Base-by-base conservation (phyloP, 2,113 vertebrate genomes). In the Speoplatyrhinus poulsoni region DNA sequence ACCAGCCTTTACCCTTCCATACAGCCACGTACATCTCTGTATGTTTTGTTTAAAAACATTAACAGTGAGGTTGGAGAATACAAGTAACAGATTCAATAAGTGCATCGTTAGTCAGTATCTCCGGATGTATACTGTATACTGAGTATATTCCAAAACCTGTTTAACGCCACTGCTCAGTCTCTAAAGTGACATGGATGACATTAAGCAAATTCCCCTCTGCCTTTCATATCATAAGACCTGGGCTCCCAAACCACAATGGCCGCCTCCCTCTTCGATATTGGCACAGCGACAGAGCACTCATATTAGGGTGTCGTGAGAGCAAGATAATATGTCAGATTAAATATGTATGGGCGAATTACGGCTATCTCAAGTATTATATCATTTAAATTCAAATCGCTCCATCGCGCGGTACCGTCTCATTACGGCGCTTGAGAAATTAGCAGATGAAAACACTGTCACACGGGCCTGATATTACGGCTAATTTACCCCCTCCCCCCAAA, bases 281-380 rank as follows among this genome's bases (percentile, higher is more conserved):
- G 73, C 62, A 61, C 79, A 60, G 75, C 61, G 63, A 79, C 83
- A 83, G 62, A 80, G 73, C 88, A 83, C 85, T 89, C 88, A 83
- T 74, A 85, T 89, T 86, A 87, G 86, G 82, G 72, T 62, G 75
- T 77, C 60, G 76, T 67, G 72, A 77, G 72, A 83, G 87, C 87
- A 53, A 86, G 91, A 91, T 93, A 90, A 92, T 91, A 77, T 81
- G 85, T 90, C 84, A 91, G 87, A 93, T 93, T 93, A 92, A 93
- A 93, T 93, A 92, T 93, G 90, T 91, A 93, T 92, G 86, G 88
- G 82, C 79, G 82, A 92, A 92, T 91, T 89, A 93, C 89, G 85
- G 74, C 88, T 81, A 90, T 89, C 89, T 92, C 76, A 88, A 92
- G 86, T 90, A 91, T 91, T 90, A 81, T 91, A 89, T 92, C 89